These are phyloP conservation scores for Metopolophium dirhodum DNA, from an alignment of 1,140 invertebrate genomes.

Conservation along the genomic window DNA sequence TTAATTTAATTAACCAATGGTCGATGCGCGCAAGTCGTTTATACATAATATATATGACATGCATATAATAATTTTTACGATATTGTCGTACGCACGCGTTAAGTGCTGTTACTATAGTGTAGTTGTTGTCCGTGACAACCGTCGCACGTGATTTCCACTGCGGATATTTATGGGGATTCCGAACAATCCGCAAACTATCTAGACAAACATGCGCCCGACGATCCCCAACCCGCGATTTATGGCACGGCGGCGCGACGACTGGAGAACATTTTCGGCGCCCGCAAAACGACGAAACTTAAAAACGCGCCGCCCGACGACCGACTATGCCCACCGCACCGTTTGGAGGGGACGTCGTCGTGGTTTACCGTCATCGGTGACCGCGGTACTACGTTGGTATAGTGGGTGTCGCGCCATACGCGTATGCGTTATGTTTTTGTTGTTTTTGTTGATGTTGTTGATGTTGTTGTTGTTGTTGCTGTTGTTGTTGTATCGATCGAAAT, in stretches of 20 bases:
- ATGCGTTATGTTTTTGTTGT: too few relatives aligned
- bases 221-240: background rate
- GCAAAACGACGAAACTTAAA: background rate
- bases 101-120: background rate
- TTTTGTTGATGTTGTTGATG: too few relatives aligned
- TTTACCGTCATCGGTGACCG: too few relatives aligned
- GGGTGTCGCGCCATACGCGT: too few relatives aligned
- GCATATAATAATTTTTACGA: background rate
- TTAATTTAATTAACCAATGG: background rate
- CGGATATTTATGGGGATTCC: background rate
- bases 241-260: background rate
- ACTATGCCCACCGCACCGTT: background rate
- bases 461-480: too few relatives aligned
- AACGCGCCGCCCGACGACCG: background rate
- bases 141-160: background rate
- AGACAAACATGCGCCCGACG: background rate
- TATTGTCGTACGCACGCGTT: background rate
- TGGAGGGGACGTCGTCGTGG: too few relatives aligned
- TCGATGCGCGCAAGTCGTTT: too few relatives aligned
- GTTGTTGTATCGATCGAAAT: too few relatives aligned
- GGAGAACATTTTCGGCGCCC: background rate
- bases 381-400: too few relatives aligned
- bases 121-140: background rate
- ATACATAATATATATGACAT: too few relatives aligned
- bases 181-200: background rate